Evolutionary conservation across 2,888 invertebrate genomes (phyloP), one percentile per base, ranked within the genome.

Genomic region (Parnassius apollo): DNA sequence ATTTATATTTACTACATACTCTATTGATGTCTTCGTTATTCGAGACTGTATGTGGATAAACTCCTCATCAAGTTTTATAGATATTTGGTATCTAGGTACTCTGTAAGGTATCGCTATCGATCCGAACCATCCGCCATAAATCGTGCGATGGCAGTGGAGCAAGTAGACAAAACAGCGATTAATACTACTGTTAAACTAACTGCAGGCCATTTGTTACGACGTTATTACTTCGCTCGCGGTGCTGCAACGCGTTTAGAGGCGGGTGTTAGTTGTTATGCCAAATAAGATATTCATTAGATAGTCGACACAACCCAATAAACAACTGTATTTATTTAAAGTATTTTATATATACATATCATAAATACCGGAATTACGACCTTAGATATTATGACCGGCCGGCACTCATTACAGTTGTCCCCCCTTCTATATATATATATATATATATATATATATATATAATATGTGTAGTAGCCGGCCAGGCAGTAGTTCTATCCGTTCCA

Each of bases 111-210:
- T 57, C 42, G 49, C 51, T 59, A 66, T 68, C 67, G 69, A 68
- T 69, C 65, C 57, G 57, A 60, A 10, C 58, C 12, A 13, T 22
- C 42, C n/a, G 58, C 53, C 72, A 78, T 80, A 81, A 81, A 81
- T 77, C 71, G 68, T 60, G 68, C 66, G 67, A 76, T 76, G 70
- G 73, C 74, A 72, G 70, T 67, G 71, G 75, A 74, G 72, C 71
- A 71, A 74, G 74, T 75, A 78, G 80, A 85, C 87, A 86, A 87
- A 88, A 87, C 87, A 86, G 77, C 86, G 81, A 88, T 90, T 88
- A 88, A 89, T 88, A 81, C 82, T 69, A 73, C 80, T 77, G 82
- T 82, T 85, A 81, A 81, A 82, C 82, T 83, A 88, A 88, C 80
- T 85, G 81, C 78, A 72, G 75, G 74, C 74, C 80, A 80, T 87